Conservation (phyloP, 1,140 invertebrate genomes). For the Mylabris phalerata region DNA sequence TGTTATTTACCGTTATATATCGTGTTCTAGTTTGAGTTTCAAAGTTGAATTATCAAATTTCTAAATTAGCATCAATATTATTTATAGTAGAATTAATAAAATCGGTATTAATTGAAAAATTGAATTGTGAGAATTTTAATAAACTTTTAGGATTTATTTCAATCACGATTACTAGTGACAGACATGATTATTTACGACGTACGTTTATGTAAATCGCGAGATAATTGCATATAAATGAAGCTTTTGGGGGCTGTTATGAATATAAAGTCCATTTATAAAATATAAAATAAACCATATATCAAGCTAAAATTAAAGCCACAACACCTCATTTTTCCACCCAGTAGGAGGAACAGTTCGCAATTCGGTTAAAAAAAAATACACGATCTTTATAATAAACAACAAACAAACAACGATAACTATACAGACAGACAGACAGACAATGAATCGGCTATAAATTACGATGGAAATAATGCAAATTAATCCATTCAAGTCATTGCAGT, state of each 20-base stretch:
- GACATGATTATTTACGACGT: slow-evolving; percentile 16
- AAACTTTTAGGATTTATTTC: slow-evolving; percentile 12
- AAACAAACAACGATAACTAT: no score
- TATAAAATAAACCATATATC: slow-evolving; percentile 19
- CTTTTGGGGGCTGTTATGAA: slow-evolving; percentile 12
- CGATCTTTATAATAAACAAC: no score
- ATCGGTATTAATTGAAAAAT: no score
- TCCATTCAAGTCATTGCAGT: slow-evolving; percentile 17
- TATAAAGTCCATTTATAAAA: slow-evolving; percentile 20
- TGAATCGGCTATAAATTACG: slow-evolving; percentile 17
- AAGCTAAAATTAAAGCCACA: slow-evolving; percentile 18
- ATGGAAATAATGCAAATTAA: slow-evolving; percentile 18
- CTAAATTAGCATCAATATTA: no score
- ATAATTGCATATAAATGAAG: slow-evolving; percentile 23
- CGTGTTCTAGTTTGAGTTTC: no score
- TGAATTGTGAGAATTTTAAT: no score
- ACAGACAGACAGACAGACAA: slow-evolving; percentile 9
- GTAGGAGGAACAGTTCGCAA: not conserved
- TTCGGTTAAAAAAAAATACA: no score
- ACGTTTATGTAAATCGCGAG: slow-evolving; percentile 21
- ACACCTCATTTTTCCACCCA: slow-evolving; percentile 13
- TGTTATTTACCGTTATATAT: not conserved
- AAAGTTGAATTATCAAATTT: no score
- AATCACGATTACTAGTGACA: slow-evolving; percentile 20
- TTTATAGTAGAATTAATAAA: no score